These are phyloP conservation scores for Lepisosteus oculatus DNA, from an alignment of 2,113 vertebrate species.

Conservation along the genomic window DNA sequence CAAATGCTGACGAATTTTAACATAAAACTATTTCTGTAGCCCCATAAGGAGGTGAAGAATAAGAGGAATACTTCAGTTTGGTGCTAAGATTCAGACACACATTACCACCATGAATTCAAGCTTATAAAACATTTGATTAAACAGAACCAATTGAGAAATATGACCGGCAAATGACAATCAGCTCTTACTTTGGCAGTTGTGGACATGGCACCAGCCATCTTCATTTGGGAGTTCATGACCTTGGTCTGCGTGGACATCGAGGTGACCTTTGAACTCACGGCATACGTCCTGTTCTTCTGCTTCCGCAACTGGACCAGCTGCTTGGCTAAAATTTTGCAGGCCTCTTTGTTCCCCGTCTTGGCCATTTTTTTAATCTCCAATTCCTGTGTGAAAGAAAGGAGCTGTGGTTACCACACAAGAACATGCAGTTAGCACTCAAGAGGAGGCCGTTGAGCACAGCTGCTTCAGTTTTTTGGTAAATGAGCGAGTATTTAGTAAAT, in stretches of 20 bases:
- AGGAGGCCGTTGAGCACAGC: too few species aligned
- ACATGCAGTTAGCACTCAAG: too few species aligned
- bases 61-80: background rate
- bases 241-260: conserved; percentile 95
- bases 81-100: background rate
- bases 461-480: too few species aligned
- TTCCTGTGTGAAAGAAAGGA: conserved; percentile 63
- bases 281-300: conserved; percentile 91
- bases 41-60: background rate
- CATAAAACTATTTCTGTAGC: background rate
- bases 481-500: too few species aligned
- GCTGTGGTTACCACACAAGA: background rate
- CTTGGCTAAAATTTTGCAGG: conserved; percentile 93
- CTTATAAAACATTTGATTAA: too few species aligned
- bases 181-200: conserved; percentile 84
- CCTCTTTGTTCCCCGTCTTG: conserved; percentile 90
- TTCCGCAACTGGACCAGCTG: conserved; percentile 90
- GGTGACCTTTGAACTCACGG: conserved; percentile 96
- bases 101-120: background rate
- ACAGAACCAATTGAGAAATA: background rate
- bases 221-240: conserved; percentile 99
- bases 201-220: conserved; percentile 97
- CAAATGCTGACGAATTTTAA: conserved; percentile 12
- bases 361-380: conserved; percentile 99
- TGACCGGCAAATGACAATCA: background rate